phyloP scores from a whole-genome alignment of 1,140 invertebrate species.

The Potamilus streckersoni region DNA sequence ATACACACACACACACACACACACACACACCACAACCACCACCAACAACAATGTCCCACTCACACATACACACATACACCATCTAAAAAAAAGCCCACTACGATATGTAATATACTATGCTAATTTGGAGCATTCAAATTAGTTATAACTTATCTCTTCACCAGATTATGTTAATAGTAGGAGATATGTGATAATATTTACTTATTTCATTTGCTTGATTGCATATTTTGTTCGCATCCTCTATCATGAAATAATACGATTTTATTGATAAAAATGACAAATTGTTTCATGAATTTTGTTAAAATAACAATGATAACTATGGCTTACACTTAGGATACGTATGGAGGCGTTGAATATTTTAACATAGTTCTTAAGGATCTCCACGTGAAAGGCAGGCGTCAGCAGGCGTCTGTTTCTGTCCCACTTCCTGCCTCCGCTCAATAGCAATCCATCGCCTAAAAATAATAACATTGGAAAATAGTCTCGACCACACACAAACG shows the following conservation, averaged over 20 bases:
- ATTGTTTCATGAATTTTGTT: neutral
- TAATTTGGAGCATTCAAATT: no score
- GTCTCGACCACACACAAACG: neutral
- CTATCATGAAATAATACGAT: neutral
- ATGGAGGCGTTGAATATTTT: constrained; percentile 78
- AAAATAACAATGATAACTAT: neutral
- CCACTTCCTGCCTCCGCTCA: constrained; percentile 82
- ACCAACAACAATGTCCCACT: no score
- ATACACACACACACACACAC: no score
- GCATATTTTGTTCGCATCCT: neutral
- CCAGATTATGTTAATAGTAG: no score
- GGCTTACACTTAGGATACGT: constrained; percentile 32
- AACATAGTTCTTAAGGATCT: constrained; percentile 85
- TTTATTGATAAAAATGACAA: neutral
- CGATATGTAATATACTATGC: no score
- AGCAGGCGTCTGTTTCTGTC: constrained; percentile 83
- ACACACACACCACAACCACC: no score
- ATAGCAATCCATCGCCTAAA: constrained; percentile 48
- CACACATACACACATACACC: no score
- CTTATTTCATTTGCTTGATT: neutral
- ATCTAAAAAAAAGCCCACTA: no score
- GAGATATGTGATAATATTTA: neutral
- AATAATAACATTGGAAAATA: neutral
- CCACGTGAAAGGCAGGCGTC: constrained; percentile 90
- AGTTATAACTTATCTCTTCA: no score